Percentiles rank a stretch among this genome's conserved stretches.
phyloP scores from a whole-genome alignment of 2,113 vertebrate genomes.

The Notechis scutatus region DNA sequence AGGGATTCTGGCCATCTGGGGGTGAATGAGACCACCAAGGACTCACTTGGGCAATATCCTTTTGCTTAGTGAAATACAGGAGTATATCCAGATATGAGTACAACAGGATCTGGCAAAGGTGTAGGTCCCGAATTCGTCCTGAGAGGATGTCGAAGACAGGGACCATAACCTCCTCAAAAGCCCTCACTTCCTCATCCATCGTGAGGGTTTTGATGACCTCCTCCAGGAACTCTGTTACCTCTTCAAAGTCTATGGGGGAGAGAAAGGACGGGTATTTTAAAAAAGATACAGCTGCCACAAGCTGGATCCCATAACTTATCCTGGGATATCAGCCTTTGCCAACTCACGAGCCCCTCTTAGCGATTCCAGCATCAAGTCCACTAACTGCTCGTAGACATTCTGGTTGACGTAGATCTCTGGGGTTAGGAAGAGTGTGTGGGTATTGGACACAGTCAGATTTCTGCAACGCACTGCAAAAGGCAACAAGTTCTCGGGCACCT shows the following conservation, averaged over 20 bases:
- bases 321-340: not conserved
- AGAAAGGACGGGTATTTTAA: not conserved
- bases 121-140: constrained; percentile 85
- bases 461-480: constrained; percentile 89
- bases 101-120: constrained; percentile 89
- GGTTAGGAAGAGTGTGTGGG: constrained; percentile 88
- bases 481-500: constrained; percentile 93
- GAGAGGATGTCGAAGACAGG: constrained; percentile 89
- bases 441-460: constrained; percentile 86
- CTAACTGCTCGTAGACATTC: constrained; percentile 88
- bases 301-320: not conserved
- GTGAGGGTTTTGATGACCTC: constrained; percentile 83
- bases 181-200: constrained; percentile 90
- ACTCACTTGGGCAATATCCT: constrained; percentile 88
- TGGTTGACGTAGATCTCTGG: constrained; percentile 93
- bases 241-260: constrained; percentile 78
- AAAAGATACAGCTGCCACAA: not conserved
- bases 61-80: constrained; percentile 90
- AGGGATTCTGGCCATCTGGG: not conserved
- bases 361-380: constrained; percentile 89
- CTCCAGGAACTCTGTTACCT: constrained; percentile 87
- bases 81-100: constrained; percentile 91
- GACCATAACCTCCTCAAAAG: constrained; percentile 89
- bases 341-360: constrained; percentile 84
- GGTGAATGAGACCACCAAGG: fast-evolving